Conservation (phyloP, 2,888 invertebrate genomes). For the Andrena trimmerana region DNA sequence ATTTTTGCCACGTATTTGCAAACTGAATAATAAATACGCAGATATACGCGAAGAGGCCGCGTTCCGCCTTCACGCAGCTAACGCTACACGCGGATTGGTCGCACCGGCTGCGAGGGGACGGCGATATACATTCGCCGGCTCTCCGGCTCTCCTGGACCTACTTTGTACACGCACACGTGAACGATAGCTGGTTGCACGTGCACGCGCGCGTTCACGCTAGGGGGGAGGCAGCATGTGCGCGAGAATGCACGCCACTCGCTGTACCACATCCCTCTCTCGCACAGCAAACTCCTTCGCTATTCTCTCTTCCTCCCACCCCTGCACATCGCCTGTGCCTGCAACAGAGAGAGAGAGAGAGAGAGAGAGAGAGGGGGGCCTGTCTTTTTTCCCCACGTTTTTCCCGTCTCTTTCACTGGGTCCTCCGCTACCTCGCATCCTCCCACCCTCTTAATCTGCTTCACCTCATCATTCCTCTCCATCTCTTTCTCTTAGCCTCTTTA, state of each 20-base stretch:
- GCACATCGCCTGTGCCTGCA: background rate
- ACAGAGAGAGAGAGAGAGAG: background rate
- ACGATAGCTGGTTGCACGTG: constrained; percentile 49
- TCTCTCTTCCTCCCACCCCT: constrained; percentile 26
- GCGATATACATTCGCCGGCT: constrained; percentile 80
- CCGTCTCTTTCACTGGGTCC: constrained; percentile 19
- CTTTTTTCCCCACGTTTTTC: constrained; percentile 21
- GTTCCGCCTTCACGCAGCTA: constrained; percentile 85
- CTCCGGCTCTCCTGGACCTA: constrained; percentile 66
- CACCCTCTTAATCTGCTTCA: constrained; percentile 38
- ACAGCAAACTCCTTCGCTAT: constrained; percentile 7
- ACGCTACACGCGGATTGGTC: constrained; percentile 84
- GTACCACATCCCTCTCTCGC: constrained; percentile 53
- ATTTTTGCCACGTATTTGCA: constrained; percentile 85
- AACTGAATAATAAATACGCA: constrained; percentile 85
- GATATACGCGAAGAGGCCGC: constrained; percentile 82
- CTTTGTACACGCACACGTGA: constrained; percentile 64
- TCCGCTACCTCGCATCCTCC: constrained; percentile 8
- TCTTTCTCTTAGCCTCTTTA: constrained; percentile 15
- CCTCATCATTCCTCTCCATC: constrained; percentile 2
- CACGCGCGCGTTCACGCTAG: constrained; percentile 44
- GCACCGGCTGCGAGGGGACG: constrained; percentile 82
- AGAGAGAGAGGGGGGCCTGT: background rate
- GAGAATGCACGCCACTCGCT: constrained; percentile 61
- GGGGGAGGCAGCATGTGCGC: constrained; percentile 54